Base-by-base conservation (phyloP, 1,140 invertebrate species). In the Frieseomelitta varia region DNA sequence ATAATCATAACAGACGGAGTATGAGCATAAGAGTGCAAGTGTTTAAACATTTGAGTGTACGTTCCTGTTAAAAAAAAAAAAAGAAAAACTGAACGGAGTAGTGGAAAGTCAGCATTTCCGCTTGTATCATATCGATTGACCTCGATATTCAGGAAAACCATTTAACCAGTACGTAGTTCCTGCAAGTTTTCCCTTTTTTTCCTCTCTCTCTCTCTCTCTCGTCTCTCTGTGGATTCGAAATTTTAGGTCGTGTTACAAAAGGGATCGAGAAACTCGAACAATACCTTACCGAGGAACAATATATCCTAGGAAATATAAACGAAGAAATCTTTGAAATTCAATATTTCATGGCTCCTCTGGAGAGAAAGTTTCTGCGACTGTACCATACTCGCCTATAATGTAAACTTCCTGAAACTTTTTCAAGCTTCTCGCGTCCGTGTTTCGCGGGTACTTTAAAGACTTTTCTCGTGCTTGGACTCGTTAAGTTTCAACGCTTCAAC, bases 61-160 rank as follows among this genome's bases (percentile, higher is more conserved):
- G 39, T 47, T 47, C 39, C 39, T 47, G 6, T 47, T 47, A 10
- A 47, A 11, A 47, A 47, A 47, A 47, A 11, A 47, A 47, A 47
- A 39, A 47, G 11, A 11, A 34, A 58, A 80, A 80, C 17, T 83
- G 55, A 53, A 69, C 63, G 58, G 69, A 51, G 63, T 14, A 77
- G 30, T 4, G 2, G 8, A 69, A 39, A 77, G n/a, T 24, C 1
- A 55, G 2, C 47, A 15, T 15, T 74, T 68, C 65, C 81, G 27
- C 39, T 65, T 67, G 19, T n/a, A 69, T 51, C 19, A 39, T 69
- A 83, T 83, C 53, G 81, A 83, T 83, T 53, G 81, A 83, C 81
- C 81, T 8, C 58, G 63, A 77, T 83, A 77, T 56, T 39, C 19
- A 2, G n/a, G 39, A 58, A 77, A 83, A 77, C 53, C 55, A 10